These are phyloP conservation scores for Coremacera marginata DNA, from an alignment of 2,888 invertebrate genomes.

Conservation along the genomic window DNA sequence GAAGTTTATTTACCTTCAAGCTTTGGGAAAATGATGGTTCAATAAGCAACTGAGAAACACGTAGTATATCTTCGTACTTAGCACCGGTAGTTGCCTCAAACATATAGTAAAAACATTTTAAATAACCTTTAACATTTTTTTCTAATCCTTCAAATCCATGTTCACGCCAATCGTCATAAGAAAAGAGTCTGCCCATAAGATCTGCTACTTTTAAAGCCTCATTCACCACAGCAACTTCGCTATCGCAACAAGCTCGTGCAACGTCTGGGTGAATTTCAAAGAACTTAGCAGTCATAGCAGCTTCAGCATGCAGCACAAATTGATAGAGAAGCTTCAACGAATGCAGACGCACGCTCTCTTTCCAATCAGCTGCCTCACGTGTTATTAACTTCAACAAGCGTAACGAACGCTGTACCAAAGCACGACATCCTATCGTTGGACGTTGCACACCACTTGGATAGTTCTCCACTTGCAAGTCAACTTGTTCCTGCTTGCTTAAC, in stretches of 20 bases:
- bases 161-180: slow-evolving; percentile 64
- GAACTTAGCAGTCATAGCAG: slow-evolving; percentile 65
- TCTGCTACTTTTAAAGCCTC: slow-evolving; percentile 65
- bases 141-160: slow-evolving; percentile 62
- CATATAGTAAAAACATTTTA: slow-evolving; percentile 66
- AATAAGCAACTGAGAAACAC: slow-evolving; percentile 55
- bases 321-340: slow-evolving; percentile 66
- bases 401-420: slow-evolving; percentile 79
- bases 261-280: slow-evolving; percentile 65
- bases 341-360: slow-evolving; percentile 68
- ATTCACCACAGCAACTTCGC: slow-evolving; percentile 53
- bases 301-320: slow-evolving; percentile 67
- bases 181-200: slow-evolving; percentile 64
- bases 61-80: slow-evolving; percentile 55
- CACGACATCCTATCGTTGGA: slow-evolving; percentile 90
- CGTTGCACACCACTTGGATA: slow-evolving; percentile 80
- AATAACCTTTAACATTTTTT: slow-evolving; percentile 59
- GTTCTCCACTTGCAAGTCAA: slow-evolving; percentile 75
- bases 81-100: slow-evolving; percentile 53
- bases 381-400: slow-evolving; percentile 62
- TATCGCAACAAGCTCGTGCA: slow-evolving; percentile 62
- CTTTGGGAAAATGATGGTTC: slow-evolving; percentile 61
- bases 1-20: slow-evolving; percentile 45
- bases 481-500: slow-evolving; percentile 86
- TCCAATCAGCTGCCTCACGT: slow-evolving; percentile 66